Conservation (phyloP, 2,888 invertebrate species). For the Ennomos fuscantarius region DNA sequence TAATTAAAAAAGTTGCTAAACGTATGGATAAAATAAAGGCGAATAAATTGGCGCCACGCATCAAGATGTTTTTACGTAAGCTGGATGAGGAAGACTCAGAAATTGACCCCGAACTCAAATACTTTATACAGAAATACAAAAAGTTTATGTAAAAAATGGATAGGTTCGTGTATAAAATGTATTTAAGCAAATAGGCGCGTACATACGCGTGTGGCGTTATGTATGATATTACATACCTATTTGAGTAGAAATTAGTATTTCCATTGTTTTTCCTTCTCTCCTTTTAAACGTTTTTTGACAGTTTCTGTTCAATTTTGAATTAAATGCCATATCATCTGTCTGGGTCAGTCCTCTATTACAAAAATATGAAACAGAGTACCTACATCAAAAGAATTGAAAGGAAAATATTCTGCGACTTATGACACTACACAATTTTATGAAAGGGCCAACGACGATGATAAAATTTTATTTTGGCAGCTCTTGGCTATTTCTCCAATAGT, state of each 20-base stretch:
- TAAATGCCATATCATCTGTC: conserved; percentile 6
- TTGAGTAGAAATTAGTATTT: too few relatives aligned
- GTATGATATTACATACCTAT: too few relatives aligned
- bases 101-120: conserved; percentile 5
- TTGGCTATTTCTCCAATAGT: conserved; percentile 20
- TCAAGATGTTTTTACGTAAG: conserved; percentile 7
- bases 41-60: conserved; percentile 1
- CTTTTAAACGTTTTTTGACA: neutral
- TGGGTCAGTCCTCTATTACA: conserved; percentile 7
- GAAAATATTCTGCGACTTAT: conserved; percentile 6
- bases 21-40: neutral
- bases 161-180: too few relatives aligned
- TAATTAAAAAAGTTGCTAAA: conserved; percentile 8
- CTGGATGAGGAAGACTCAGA: neutral
- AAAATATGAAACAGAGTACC: conserved; percentile 5
- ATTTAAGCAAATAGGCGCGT: too few relatives aligned
- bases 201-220: too few relatives aligned
- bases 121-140: conserved; percentile 14
- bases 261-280: neutral
- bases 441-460: conserved; percentile 11
- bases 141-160: conserved; percentile 2
- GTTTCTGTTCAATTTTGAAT: neutral
- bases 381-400: neutral
- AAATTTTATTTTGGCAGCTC: conserved; percentile 15
- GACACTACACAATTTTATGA: conserved; percentile 19